Evolutionary conservation across 2,113 vertebrate species (phyloP), one percentile per base, ranked within the genome.

Genomic region (Puntigrus tetrazona): DNA sequence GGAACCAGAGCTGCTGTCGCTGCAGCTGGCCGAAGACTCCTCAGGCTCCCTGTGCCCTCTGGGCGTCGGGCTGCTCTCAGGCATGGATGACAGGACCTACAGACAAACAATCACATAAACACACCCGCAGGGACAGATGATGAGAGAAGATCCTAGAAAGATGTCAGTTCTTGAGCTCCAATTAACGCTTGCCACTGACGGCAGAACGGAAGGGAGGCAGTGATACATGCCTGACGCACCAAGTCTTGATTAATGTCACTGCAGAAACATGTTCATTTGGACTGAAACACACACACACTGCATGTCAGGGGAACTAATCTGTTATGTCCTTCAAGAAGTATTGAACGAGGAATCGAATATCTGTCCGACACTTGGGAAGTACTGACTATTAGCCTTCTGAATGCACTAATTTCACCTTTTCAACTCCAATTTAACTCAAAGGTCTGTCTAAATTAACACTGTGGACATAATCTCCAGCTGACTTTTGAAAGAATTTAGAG

Each of bases 21-120:
- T 94, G 2, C 90, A 95, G 41, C 96, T 97, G 90, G 95, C 96
- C 45, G 94, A 94, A 11, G 95, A 97, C 82, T 86, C 87, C 25
- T 89, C 92, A 61, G 78, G 82, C 78, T 90, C 92, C 78, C 88
- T 94, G 16, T 92, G 93, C 63, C 93, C 96, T 88, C 92, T 95
- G 72, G 92, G 84, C 7, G 92, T 92, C 81, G 96, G 96, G n/a
- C 93, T 90, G 86, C 94, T 96, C 90, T 98, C 97, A 13, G 97
- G 97, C 97, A 99, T 99, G 20, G 96, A 95, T 84, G 89, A 97
- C 85, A 99, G 87, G 1, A 96, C 94, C 97, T 99, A 88, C 61
- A 87, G 79, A 90, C 65, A 73, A 29, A 85, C 81, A 87, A 74
- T 81, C 76, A 88, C 80, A 83, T 31, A 86, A 70, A 82, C 50